Evolutionary conservation across 2,797 vertebrate genomes (phyloP).

Genomic region (Clarias laeviceps): DNA sequence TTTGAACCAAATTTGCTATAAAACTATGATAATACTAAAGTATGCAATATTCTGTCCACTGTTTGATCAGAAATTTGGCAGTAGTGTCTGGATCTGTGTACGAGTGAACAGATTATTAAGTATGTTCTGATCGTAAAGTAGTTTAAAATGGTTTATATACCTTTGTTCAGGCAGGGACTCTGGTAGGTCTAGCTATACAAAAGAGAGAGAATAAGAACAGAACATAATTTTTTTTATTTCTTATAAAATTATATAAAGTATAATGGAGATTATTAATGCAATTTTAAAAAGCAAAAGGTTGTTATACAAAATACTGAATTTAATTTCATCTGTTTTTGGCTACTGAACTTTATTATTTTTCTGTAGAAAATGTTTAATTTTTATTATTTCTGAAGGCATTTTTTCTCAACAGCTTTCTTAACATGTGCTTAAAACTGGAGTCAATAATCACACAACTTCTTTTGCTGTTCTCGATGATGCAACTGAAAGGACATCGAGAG

Average conservation of each 20-base stretch:
- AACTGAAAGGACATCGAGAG: conserved; percentile 3
- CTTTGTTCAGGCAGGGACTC: not conserved
- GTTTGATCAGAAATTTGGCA: not conserved
- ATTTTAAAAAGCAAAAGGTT: not conserved
- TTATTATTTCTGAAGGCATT: not conserved
- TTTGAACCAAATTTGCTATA: not conserved
- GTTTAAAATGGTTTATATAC: not conserved
- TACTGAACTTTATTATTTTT: not conserved
- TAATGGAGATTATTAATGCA: not conserved
- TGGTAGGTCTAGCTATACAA: not conserved
- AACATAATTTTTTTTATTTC: no score
- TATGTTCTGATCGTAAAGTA: not conserved
- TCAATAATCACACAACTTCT: conserved; percentile 5
- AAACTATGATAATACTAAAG: not conserved
- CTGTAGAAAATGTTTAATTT: not conserved
- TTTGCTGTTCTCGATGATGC: conserved; percentile 16
- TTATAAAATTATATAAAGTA: not conserved
- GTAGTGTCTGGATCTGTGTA: not conserved
- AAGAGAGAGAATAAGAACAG: not conserved
- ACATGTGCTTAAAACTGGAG: not conserved
- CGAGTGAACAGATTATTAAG: not conserved
- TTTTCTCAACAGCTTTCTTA: not conserved
- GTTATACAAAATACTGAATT: not conserved
- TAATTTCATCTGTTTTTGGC: not conserved
- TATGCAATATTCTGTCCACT: not conserved